Conservation (phyloP, 2,797 vertebrate species). For the Syndactyla subalaris region DNA sequence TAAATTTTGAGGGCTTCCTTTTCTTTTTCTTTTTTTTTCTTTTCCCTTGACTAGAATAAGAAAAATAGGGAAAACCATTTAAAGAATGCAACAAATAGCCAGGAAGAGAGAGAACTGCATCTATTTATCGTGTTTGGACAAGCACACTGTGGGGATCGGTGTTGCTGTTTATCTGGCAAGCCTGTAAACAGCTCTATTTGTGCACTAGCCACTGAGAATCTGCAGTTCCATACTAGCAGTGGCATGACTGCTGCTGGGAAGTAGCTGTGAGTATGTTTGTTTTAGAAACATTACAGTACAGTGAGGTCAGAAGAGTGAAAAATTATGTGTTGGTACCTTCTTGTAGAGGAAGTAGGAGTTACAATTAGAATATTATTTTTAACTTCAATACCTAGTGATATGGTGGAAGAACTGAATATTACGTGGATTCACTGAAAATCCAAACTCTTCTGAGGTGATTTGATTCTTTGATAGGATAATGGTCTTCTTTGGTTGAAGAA, state of each 20-base stretch:
- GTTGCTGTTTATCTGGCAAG: neutral
- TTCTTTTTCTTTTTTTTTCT: neutral
- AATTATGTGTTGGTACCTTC: neutral
- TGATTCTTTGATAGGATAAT: neutral
- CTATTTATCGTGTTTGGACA: neutral
- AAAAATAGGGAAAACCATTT: neutral
- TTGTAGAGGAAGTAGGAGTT: neutral
- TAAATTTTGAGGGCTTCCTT: neutral
- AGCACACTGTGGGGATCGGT: neutral
- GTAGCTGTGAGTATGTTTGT: neutral
- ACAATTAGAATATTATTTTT: neutral
- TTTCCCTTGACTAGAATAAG: neutral
- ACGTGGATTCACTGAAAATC: neutral
- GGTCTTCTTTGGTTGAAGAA: neutral
- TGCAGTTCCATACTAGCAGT: neutral
- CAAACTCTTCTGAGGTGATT: neutral
- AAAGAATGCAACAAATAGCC: neutral
- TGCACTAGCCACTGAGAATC: neutral
- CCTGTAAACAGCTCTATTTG: constrained; percentile 15
- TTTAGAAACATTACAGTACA: neutral
- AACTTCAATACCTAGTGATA: neutral
- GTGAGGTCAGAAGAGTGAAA: neutral
- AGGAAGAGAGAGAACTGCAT: neutral
- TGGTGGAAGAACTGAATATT: neutral
- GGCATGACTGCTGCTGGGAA: neutral